Conservation (phyloP, 92 coral and sea anemone genomes). For the Siderastrea siderea region DNA sequence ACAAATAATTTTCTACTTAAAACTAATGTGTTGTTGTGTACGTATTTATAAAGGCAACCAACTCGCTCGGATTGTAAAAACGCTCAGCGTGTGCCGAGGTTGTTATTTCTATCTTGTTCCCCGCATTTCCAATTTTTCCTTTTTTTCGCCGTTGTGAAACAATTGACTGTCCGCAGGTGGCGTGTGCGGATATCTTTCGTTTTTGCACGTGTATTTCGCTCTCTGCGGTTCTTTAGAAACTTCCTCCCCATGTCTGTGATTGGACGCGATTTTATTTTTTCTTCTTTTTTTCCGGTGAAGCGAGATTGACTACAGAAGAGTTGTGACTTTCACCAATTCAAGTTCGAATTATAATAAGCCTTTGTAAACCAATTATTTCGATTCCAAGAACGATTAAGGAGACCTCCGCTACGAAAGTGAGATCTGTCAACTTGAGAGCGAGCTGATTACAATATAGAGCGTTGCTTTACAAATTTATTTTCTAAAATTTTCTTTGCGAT, state of each 20-base stretch:
- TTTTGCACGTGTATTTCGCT: slow-evolving; percentile 66
- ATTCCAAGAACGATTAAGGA: slow-evolving; percentile 72
- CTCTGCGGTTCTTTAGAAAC: slow-evolving; percentile 49
- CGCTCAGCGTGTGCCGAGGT: slow-evolving; percentile 32
- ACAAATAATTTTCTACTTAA: slow-evolving; percentile 41
- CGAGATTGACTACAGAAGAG: slow-evolving; percentile 50
- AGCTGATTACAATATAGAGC: not conserved
- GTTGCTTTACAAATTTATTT: not conserved
- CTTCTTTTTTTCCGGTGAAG: slow-evolving; percentile 70
- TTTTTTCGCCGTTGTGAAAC: slow-evolving; percentile 24
- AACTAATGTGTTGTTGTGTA: slow-evolving; percentile 22
- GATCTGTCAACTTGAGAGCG: not conserved
- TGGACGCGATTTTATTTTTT: slow-evolving; percentile 43
- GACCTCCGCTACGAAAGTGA: not conserved
- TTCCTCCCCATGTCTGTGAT: slow-evolving; percentile 53
- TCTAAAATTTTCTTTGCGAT: not conserved
- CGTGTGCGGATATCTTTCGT: slow-evolving; percentile 52
- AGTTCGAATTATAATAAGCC: slow-evolving; percentile 77
- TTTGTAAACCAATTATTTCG: slow-evolving; percentile 96
- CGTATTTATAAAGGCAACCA: slow-evolving; percentile 19
- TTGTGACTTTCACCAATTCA: slow-evolving; percentile 69
- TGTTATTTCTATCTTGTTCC: slow-evolving; percentile 33
- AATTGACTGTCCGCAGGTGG: slow-evolving; percentile 81
- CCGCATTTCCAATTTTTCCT: slow-evolving; percentile 1
- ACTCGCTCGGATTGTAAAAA: slow-evolving; percentile 17